phyloP scores from a whole-genome alignment of 2,113 vertebrate species.

The Rhagologus leucostigma region DNA sequence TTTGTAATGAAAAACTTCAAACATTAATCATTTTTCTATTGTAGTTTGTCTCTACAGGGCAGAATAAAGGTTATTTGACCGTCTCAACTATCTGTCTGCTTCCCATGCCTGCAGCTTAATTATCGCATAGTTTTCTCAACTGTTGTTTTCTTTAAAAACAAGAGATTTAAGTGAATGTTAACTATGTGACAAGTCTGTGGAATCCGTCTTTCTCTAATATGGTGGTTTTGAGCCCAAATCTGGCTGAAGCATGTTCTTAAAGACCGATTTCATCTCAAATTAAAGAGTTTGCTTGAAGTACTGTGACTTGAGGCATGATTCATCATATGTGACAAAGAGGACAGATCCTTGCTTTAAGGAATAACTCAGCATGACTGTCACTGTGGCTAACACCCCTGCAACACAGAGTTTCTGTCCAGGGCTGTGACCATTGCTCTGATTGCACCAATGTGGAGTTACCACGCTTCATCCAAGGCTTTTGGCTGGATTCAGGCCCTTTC shows the following conservation, averaged over 20 bases:
- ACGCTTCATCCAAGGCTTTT: not conserved
- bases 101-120: conserved; percentile 22
- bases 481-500: not conserved
- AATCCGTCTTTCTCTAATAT: not conserved
- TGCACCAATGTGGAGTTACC: not conserved
- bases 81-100: not conserved
- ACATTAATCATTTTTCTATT: not conserved
- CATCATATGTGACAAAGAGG: not conserved
- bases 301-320: not conserved
- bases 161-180: conserved; percentile 29
- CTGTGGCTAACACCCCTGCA: not conserved
- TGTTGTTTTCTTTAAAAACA: conserved; percentile 42
- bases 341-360: not conserved
- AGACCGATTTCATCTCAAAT: not conserved
- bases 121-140: conserved; percentile 13
- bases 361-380: not conserved
- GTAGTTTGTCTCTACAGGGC: not conserved
- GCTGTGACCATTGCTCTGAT: not conserved
- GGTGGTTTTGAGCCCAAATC: not conserved
- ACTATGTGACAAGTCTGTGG: not conserved
- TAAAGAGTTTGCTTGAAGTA: not conserved
- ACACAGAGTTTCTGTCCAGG: not conserved
- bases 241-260: not conserved
- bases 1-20: not conserved
- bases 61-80: not conserved